A percentile compares a stretch with the other conserved stretches of the same genome.
Evolutionary conservation across 2,797 vertebrate genomes (phyloP).

Genomic region (Dendrocincla tyrannina): DNA sequence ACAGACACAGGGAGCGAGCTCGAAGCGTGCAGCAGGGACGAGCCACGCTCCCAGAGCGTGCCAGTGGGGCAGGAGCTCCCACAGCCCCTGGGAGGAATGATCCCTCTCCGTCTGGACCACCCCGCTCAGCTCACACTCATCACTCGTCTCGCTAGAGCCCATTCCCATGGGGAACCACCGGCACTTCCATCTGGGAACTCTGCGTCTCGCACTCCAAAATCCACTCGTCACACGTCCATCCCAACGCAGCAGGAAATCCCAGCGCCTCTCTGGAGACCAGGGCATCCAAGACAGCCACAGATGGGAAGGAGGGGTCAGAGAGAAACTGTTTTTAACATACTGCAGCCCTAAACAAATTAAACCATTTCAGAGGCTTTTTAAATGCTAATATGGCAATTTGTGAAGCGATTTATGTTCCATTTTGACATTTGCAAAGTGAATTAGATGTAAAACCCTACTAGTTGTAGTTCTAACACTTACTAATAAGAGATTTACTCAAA

Average conservation of each 20-base stretch:
- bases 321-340: constrained; percentile 38
- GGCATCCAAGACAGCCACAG: not conserved
- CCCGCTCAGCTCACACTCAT: not conserved
- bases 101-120: not conserved
- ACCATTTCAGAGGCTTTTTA: constrained; percentile 53
- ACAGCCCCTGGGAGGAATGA: not conserved
- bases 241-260: not conserved
- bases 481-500: constrained; percentile 61
- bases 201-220: not conserved
- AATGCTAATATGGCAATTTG: constrained; percentile 67
- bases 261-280: not conserved
- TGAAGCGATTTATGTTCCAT: constrained; percentile 51
- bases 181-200: not conserved
- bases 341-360: constrained; percentile 64
- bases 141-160: not conserved
- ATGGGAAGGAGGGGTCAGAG: constrained; percentile 35
- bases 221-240: not conserved
- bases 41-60: fast-evolving
- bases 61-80: not conserved
- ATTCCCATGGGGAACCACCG: not conserved
- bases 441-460: constrained; percentile 54
- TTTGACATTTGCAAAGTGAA: constrained; percentile 65
- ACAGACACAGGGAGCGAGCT: not conserved
- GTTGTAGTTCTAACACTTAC: constrained; percentile 52
- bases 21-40: fast-evolving